Conservation (phyloP, 2,113 vertebrate genomes). For the Picathartes gymnocephalus region DNA sequence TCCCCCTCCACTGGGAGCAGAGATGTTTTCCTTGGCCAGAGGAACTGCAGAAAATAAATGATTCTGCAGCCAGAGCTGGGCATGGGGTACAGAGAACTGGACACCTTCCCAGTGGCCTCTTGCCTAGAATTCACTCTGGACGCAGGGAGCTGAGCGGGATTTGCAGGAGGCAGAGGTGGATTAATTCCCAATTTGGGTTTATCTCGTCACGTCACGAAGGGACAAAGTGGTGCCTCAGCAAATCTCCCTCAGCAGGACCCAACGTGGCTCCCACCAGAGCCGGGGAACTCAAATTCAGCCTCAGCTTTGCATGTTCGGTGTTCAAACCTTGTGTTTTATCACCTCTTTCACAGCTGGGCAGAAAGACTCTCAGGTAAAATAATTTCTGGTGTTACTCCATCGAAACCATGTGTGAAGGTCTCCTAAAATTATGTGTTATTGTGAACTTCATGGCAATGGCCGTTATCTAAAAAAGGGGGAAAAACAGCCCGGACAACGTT, state of each 20-base stretch:
- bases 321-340: not conserved
- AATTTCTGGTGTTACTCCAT: not conserved
- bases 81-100: constrained; percentile 74
- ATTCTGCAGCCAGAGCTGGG: constrained; percentile 74
- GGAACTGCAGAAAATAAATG: constrained; percentile 74
- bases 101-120: constrained; percentile 73
- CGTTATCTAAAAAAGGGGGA: not conserved
- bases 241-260: not conserved
- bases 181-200: constrained; percentile 53
- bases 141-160: constrained; percentile 64
- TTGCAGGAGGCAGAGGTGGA: constrained; percentile 70
- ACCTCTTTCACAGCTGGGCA: not conserved
- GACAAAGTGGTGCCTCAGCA: not conserved
- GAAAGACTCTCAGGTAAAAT: not conserved
- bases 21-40: constrained; percentile 78
- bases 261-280: not conserved
- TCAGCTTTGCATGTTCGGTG: not conserved
- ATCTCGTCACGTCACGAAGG: not conserved
- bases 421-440: not conserved
- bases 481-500: not conserved
- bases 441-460: not conserved
- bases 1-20: constrained; percentile 63
- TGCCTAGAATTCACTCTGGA: constrained; percentile 77
- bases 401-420: not conserved
- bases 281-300: not conserved